These are phyloP conservation scores for Taenaris catops DNA, from an alignment of 2,888 invertebrate species.

Conservation along the genomic window DNA sequence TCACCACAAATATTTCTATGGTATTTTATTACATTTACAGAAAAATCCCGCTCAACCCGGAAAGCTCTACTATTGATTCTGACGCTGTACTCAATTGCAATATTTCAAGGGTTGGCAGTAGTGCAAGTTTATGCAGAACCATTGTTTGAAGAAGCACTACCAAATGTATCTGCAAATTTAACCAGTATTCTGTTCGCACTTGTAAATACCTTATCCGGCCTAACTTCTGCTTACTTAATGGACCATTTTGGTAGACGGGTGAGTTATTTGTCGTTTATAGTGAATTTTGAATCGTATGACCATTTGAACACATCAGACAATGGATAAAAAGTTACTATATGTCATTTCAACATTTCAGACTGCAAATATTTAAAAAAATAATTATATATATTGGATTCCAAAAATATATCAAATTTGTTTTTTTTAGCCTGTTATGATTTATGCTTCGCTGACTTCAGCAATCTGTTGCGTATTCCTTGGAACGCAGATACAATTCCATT, in stretches of 20 bases:
- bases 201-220: slow-evolving; percentile 35
- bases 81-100: slow-evolving; percentile 36
- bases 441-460: slow-evolving; percentile 35
- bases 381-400: no score
- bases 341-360: no score
- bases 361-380: no score
- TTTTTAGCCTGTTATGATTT: slow-evolving; percentile 44
- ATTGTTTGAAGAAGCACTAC: slow-evolving; percentile 48
- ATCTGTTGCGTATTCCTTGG: slow-evolving; percentile 41
- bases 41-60: slow-evolving; percentile 47
- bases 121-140: slow-evolving; percentile 59
- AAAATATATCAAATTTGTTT: no score
- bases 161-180: slow-evolving; percentile 44
- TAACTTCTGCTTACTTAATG: slow-evolving; percentile 46
- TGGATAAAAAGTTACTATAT: no score
- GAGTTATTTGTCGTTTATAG: slow-evolving; percentile 21
- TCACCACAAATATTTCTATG: no score
- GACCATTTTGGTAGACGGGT: slow-evolving; percentile 54
- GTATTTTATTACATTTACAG: slow-evolving; percentile 41
- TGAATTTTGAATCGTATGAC: no score
- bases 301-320: no score
- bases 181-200: slow-evolving; percentile 46
- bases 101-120: slow-evolving; percentile 55
- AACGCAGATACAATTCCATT: slow-evolving; percentile 42
- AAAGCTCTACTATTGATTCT: slow-evolving; percentile 37